Base-by-base conservation (phyloP, 2,888 invertebrate genomes). In the Axea sp. region DNA sequence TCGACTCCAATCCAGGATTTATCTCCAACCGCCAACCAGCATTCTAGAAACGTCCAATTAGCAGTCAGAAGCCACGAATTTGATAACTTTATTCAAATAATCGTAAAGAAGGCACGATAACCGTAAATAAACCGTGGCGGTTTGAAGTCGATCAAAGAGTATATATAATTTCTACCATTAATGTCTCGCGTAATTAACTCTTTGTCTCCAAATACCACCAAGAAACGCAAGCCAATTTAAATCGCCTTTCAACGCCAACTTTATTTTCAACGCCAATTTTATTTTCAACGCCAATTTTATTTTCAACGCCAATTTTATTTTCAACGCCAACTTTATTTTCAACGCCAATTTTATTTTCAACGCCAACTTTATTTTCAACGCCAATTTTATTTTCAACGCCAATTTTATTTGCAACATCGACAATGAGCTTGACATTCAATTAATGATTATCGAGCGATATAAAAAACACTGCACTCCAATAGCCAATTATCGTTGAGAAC, bases 381-480 rank as follows among this genome's bases (percentile, higher is more conserved):
- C n/a, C n/a, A n/a, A n/a, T n/a, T n/a, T n/a, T n/a, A n/a, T 62
- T 62, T 49, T 49, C 51, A 19, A 19, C 4, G 19, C 19, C 4
- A 3, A 19, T 19, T 3, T 19, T n/a, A 19, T 12, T 51, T 68
- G 31, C 60, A 31, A 37, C 33, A 62, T 43, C 67, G 73, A 62
- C 73, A 73, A 73, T 73, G 73, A 73, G 73, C 73, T 73, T 73
- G 73, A 73, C 73, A 73, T 73, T 73, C 73, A 57, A 73, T 73
- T 73, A 73, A 67, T 35, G 17, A 47, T 55, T 67, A 57, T 53
- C 65, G 37, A 12, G 28, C 33, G 60, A 67, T 60, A 67, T 53
- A 67, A 73, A 53, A 60, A 67, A 19, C 45, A 24, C 28, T 12
- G 30, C 22, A 3, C 59, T 6, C 30, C 17, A 17, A 6, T n/a